Evolutionary conservation across 2,888 invertebrate genomes (phyloP).

Genomic region (Buathra laborator): DNA sequence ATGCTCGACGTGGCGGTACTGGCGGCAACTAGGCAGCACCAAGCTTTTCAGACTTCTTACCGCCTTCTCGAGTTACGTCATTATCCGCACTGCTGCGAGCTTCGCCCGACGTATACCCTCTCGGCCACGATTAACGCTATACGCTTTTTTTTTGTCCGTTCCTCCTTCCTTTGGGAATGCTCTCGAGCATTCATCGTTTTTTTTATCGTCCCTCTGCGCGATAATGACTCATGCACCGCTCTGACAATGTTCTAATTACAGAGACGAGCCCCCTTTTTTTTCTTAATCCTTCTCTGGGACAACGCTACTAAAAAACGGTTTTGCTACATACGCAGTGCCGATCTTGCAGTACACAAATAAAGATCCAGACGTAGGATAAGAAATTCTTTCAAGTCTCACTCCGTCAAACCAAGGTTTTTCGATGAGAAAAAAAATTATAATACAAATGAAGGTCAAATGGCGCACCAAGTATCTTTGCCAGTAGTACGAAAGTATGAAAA

Average conservation of each 20-base stretch:
- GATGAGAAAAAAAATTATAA: neutral
- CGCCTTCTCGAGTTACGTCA: conserved; percentile 62
- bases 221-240: conserved; percentile 47
- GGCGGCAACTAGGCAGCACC: conserved; percentile 7
- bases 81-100: conserved; percentile 55
- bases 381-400: neutral
- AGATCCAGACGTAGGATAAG: neutral
- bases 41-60: conserved; percentile 56
- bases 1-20: conserved; percentile 14
- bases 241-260: conserved; percentile 45
- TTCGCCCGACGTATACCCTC: conserved; percentile 34
- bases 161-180: conserved; percentile 1
- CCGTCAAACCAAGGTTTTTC: neutral
- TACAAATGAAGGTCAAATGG: conserved; percentile 28
- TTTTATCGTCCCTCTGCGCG: neutral
- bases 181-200: neutral
- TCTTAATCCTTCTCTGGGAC: neutral
- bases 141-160: conserved; percentile 24
- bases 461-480: neutral
- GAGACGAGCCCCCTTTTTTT: neutral
- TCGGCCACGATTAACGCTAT: conserved; percentile 56
- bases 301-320: neutral
- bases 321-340: neutral
- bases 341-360: neutral
- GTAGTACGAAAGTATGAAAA: conserved; percentile 1